A percentile compares a stretch with the other conserved stretches of the same genome.
phyloP scores from a whole-genome alignment of 2,113 vertebrate genomes.

The Seriola quinqueradiata region DNA sequence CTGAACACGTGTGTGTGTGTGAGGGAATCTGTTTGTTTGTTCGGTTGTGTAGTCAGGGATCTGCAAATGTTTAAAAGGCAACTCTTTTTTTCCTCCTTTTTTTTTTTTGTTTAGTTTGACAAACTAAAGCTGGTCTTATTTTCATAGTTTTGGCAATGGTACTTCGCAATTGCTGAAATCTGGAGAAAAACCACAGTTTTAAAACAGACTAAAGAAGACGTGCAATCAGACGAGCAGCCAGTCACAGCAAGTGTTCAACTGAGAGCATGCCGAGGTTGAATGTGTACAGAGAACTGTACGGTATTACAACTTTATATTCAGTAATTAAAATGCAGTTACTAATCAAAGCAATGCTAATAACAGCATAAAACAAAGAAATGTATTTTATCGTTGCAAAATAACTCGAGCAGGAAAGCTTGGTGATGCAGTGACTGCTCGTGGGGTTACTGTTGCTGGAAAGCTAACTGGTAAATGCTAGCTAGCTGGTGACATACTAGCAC shows the following conservation, averaged over 20 bases:
- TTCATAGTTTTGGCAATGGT: background rate
- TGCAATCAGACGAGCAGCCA: background rate
- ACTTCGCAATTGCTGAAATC: background rate
- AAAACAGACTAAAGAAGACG: background rate
- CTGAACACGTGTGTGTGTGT: background rate
- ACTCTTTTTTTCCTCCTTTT: too few species aligned
- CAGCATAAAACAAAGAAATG: too few species aligned
- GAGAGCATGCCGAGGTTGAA: background rate
- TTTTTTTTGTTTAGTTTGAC: background rate
- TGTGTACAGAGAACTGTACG: background rate
- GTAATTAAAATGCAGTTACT: too few species aligned
- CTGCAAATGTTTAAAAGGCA: background rate
- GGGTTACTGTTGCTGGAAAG: background rate
- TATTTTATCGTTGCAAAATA: too few species aligned
- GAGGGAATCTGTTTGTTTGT: conserved; percentile 11
- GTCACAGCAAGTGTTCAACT: background rate
- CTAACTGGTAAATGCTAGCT: background rate
- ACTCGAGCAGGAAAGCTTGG: too few species aligned
- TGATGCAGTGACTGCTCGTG: too few species aligned
- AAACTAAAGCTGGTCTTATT: background rate
- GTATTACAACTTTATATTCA: background rate
- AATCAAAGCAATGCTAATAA: too few species aligned
- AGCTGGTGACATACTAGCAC: background rate
- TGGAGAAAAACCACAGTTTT: background rate
- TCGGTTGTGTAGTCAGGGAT: background rate